A percentile compares a stretch with the other conserved stretches of the same genome.
These are phyloP conservation scores for Petrocephalus schoutedeni DNA, from an alignment of 2,797 vertebrate genomes.

Conservation along the genomic window DNA sequence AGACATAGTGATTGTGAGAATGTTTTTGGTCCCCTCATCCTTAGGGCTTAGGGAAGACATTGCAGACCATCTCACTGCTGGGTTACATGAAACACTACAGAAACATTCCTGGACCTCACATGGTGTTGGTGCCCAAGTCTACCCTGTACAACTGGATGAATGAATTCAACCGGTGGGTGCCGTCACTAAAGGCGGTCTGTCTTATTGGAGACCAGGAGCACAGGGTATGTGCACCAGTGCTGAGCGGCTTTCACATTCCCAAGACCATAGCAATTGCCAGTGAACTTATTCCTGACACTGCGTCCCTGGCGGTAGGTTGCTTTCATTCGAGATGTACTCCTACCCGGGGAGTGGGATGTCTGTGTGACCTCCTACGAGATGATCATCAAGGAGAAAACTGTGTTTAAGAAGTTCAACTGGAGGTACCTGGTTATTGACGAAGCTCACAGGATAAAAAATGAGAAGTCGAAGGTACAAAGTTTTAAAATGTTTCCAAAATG, in stretches of 20 bases:
- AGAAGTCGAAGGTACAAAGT: constrained; percentile 87
- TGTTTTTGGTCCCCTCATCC: neutral
- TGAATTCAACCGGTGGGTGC: constrained; percentile 98
- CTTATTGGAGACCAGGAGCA: constrained; percentile 91
- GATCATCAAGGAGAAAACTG: constrained; percentile 95
- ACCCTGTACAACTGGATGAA: constrained; percentile 99
- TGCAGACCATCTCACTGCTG: constrained; percentile 94
- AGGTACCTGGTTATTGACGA: constrained; percentile 96
- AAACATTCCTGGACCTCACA: constrained; percentile 95
- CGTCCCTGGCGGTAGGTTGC: constrained; percentile 66
- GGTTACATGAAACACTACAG: constrained; percentile 99
- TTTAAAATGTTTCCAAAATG: neutral
- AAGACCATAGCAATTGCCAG: too few relatives aligned
- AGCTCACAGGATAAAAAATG: constrained; percentile 98
- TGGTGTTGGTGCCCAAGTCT: constrained; percentile 97
- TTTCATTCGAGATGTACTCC: constrained; percentile 90
- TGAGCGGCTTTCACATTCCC: neutral
- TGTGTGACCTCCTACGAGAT: constrained; percentile 98
- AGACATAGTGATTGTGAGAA: neutral
- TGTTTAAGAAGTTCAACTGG: constrained; percentile 99
- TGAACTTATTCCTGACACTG: neutral
- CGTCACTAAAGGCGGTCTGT: constrained; percentile 88
- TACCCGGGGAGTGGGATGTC: constrained; percentile 97
- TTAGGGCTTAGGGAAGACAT: constrained; percentile 93
- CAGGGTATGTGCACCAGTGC: constrained; percentile 62